Conservation (phyloP, 2,797 vertebrate genomes). For the Manis crassicaudata region DNA sequence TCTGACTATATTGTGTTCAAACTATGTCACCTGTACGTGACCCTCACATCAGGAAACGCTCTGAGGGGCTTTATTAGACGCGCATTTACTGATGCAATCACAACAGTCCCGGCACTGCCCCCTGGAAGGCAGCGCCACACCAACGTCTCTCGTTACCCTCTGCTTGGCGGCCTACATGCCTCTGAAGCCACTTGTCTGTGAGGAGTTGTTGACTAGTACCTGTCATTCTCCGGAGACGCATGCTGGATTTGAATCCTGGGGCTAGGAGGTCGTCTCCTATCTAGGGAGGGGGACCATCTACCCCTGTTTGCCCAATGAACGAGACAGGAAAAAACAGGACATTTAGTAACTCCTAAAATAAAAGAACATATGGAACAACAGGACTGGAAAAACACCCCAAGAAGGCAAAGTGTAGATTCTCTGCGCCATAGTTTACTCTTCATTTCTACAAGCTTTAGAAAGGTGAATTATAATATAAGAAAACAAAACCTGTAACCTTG, state of each 20-base stretch:
- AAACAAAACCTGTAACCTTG: not conserved
- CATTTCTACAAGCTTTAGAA: not conserved
- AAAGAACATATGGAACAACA: conserved; percentile 75
- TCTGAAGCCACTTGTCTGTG: conserved; percentile 78
- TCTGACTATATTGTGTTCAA: not conserved
- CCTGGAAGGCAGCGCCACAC: conserved; percentile 41
- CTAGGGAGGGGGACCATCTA: conserved; percentile 95
- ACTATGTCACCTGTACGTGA: not conserved
- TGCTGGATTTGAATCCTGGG: conserved; percentile 99
- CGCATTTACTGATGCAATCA: conserved; percentile 23
- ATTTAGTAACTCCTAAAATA: conserved; percentile 86
- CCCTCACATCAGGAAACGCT: conserved; percentile 12
- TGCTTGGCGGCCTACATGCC: conserved; percentile 74
- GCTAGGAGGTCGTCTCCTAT: conserved; percentile 96
- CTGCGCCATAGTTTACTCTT: conserved; percentile 1
- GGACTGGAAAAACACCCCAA: conserved; percentile 85
- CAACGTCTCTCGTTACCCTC: conserved; percentile 43
- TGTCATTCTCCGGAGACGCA: conserved; percentile 98
- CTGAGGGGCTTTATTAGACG: conserved; percentile 76
- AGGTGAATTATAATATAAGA: not conserved
- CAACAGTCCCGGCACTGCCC: conserved; percentile 58
- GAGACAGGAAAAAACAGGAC: conserved; percentile 89
- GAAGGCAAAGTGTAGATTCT: conserved; percentile 73
- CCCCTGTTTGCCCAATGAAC: conserved; percentile 87
- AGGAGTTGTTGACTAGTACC: conserved; percentile 91